A percentile compares a stretch with the other conserved stretches of the same genome.
These are phyloP conservation scores for Heliconius hewitsoni DNA, from an alignment of 1,140 invertebrate genomes.

Conservation along the genomic window DNA sequence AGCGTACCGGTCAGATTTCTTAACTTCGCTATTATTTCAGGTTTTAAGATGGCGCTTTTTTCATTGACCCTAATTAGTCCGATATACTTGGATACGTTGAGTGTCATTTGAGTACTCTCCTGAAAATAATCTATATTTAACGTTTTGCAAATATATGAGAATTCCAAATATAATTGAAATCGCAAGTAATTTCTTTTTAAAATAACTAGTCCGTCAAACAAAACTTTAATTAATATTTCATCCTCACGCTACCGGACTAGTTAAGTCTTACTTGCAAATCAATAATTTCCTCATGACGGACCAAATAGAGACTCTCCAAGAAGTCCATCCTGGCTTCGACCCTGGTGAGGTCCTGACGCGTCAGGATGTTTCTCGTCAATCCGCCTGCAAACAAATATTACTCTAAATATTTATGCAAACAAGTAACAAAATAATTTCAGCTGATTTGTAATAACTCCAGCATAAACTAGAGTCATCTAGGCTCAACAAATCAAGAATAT, in stretches of 20 bases:
- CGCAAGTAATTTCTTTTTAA: not conserved
- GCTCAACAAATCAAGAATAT: no score
- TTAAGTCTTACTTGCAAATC: slow-evolving; percentile 75
- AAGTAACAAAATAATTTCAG: no score
- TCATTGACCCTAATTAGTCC: slow-evolving; percentile 16
- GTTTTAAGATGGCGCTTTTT: not conserved
- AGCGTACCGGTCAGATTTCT: slow-evolving; percentile 31
- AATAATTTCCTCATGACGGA: slow-evolving; percentile 86
- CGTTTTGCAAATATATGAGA: not conserved
- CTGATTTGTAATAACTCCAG: no score
- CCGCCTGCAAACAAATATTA: not conserved
- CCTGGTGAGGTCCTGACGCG: not conserved
- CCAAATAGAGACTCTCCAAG: slow-evolving; percentile 86
- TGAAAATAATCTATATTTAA: slow-evolving; percentile 7
- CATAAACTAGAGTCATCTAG: no score
- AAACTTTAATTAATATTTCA: not conserved
- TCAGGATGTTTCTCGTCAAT: not conserved
- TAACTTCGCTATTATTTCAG: slow-evolving; percentile 20
- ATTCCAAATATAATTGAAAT: not conserved
- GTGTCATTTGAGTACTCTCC: not conserved
- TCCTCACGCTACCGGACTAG: slow-evolving; percentile 9
- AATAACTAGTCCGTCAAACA: not conserved
- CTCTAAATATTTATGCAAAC: not conserved
- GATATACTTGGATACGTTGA: slow-evolving; percentile 1
- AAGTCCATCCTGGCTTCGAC: slow-evolving; percentile 82